These are phyloP conservation scores for Drosophila ficusphila DNA, from an alignment of 1,140 invertebrate species.

Conservation along the genomic window DNA sequence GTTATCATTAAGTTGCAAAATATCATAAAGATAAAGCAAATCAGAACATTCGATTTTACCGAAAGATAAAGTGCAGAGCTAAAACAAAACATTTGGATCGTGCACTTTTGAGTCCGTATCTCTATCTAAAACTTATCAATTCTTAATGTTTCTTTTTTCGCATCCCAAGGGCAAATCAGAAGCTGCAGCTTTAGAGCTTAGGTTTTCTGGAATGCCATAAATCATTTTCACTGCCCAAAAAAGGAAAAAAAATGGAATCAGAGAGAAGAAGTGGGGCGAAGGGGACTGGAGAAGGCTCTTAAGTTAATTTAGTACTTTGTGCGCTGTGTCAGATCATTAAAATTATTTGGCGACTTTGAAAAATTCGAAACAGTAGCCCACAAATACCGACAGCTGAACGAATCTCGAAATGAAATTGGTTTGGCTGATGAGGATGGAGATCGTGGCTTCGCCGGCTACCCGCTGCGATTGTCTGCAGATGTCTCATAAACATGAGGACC, in stretches of 20 bases:
- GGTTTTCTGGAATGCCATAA: conserved; percentile 52
- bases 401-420: conserved; percentile 67
- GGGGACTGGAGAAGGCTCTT: conserved; percentile 41
- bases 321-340: conserved; percentile 54
- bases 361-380: conserved; percentile 76
- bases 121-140: neutral
- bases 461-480: conserved; percentile 56
- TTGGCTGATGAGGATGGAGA: conserved; percentile 36
- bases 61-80: too few relatives aligned
- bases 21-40: too few relatives aligned
- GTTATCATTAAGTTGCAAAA: too few relatives aligned
- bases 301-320: conserved; percentile 62
- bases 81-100: neutral
- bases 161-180: conserved; percentile 29
- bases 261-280: conserved; percentile 6
- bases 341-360: conserved; percentile 68
- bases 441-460: conserved; percentile 29
- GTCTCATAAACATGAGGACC: conserved; percentile 54
- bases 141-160: neutral
- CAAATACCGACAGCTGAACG: conserved; percentile 80
- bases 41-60: too few relatives aligned
- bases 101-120: neutral
- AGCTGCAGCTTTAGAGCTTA: conserved; percentile 36
- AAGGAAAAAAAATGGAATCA: neutral
- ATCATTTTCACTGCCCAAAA: conserved; percentile 52